Evolutionary conservation across 2,113 vertebrate genomes (phyloP).

Genomic region (Tetrao urogallus): DNA sequence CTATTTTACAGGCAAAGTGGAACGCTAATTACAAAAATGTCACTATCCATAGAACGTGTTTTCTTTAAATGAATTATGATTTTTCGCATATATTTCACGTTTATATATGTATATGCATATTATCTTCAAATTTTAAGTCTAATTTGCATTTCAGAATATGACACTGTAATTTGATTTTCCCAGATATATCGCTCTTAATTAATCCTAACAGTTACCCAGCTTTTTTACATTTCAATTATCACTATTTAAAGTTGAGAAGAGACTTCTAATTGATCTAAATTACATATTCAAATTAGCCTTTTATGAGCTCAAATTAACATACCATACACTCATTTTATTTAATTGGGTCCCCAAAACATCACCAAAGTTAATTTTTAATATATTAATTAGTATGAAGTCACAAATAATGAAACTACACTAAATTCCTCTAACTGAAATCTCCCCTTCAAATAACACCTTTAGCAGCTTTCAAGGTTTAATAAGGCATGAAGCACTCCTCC

Average conservation of each 20-base stretch:
- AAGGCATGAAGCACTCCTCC: not conserved
- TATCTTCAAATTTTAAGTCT: conserved; percentile 71
- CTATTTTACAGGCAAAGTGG: not conserved
- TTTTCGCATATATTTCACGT: conserved; percentile 53
- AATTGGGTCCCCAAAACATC: conserved; percentile 66
- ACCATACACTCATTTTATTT: conserved; percentile 69
- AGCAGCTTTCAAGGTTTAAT: not conserved
- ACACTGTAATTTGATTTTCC: conserved; percentile 63
- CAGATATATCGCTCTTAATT: conserved; percentile 73
- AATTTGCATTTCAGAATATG: conserved; percentile 70
- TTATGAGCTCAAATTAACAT: conserved; percentile 77
- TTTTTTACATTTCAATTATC: conserved; percentile 76
- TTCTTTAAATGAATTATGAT: not conserved
- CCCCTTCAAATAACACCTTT: not conserved
- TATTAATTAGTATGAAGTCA: conserved; percentile 71
- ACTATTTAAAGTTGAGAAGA: conserved; percentile 76
- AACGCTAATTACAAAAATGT: conserved; percentile 13
- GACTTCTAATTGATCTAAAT: conserved; percentile 77
- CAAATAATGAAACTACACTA: conserved; percentile 61
- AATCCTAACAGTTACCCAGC: conserved; percentile 70
- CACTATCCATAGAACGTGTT: not conserved
- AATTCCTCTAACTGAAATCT: conserved; percentile 49
- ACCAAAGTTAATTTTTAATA: conserved; percentile 54
- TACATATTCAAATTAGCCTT: conserved; percentile 77
- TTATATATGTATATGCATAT: conserved; percentile 48